Evolutionary conservation across 2,797 vertebrate species (phyloP), one percentile per base, ranked within the genome.

Genomic region (Holocentrus rufus): DNA sequence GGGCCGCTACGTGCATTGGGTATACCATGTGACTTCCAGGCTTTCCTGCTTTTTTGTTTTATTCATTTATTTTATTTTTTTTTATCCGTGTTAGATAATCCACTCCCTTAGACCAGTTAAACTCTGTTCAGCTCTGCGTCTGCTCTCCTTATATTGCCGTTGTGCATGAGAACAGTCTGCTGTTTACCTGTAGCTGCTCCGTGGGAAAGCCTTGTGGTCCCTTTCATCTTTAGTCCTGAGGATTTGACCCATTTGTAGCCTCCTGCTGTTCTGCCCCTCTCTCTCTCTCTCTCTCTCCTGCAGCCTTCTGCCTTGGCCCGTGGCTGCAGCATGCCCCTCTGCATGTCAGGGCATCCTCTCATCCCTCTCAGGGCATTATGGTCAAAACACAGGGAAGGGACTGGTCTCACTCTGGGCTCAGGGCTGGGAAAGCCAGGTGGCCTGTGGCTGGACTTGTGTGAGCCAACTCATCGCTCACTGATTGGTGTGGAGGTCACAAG

Each of bases 251-350:
- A 70, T 73, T 64, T 80, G 75, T 88, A 88, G 84, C 87, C 83
- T 81, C 79, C 75, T 88, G 65, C 85, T 83, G 68, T 81, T 81
- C 84, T 82, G 42, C 72, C 80, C 76, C 75, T 85, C n/a, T n/a
- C n/a, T n/a, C 66, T 81, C 83, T 85, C 79, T 74, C 81, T 78
- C 76, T 85, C 67, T 81, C 83, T 85, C 80, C 84, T 90, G 90
- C 90, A 91, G 91, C 85, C 90, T 71, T 90, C 81, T 92, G 75
- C 69, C 83, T 90, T 90, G 83, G 82, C 86, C 85, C 79, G 81
- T 92, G 92, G 89, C 89, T 92, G 88, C 91, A 90, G 91, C 92
- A 91, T 92, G 92, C 55, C 75, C 77, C 79, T 89, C 85, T 92
- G 91, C 88, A 90, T 92, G 84, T 91, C 84, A 78, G 73, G 74